phyloP scores from a whole-genome alignment of 2,113 vertebrate species.

The Scartelaos histophorus region DNA sequence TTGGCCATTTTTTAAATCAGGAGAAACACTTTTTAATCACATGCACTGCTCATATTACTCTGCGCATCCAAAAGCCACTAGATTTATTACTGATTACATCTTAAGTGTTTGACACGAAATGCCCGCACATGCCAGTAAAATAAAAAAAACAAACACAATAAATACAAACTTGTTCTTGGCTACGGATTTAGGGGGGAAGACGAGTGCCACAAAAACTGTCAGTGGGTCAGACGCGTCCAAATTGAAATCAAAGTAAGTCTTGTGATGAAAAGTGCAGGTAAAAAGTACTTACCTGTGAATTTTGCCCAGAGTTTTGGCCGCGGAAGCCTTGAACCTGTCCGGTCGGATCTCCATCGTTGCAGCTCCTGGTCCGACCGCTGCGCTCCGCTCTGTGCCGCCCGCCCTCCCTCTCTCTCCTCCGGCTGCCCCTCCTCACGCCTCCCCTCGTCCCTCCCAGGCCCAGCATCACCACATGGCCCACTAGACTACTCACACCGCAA shows the following conservation, averaged over 20 bases:
- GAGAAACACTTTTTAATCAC: not conserved
- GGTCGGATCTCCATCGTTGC: conserved; percentile 81
- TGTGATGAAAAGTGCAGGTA: not conserved
- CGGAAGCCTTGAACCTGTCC: conserved; percentile 79
- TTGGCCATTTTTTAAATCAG: not conserved
- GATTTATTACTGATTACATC: not conserved
- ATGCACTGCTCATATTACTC: not conserved
- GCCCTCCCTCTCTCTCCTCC: conserved; percentile 25
- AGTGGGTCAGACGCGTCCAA: conserved; percentile 1
- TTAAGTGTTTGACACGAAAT: not conserved
- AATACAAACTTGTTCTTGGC: not conserved
- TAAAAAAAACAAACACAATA: no score
- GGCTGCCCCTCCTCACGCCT: conserved; percentile 1
- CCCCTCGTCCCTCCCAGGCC: conserved; percentile 12
- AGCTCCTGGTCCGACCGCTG: conserved; percentile 72
- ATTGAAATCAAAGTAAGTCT: conserved; percentile 3
- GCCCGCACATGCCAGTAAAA: not conserved
- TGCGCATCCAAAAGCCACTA: not conserved
- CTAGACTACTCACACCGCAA: conserved; percentile 5
- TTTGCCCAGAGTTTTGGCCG: conserved; percentile 78
- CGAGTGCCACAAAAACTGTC: not conserved
- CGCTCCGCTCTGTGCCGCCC: conserved; percentile 69
- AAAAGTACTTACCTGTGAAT: conserved; percentile 75
- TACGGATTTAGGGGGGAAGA: not conserved
- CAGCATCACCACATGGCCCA: not conserved